A percentile compares a stretch with the other conserved stretches of the same genome.
Evolutionary conservation across 2,797 vertebrate species (phyloP).

Genomic region (Anniella stebbinsi): DNA sequence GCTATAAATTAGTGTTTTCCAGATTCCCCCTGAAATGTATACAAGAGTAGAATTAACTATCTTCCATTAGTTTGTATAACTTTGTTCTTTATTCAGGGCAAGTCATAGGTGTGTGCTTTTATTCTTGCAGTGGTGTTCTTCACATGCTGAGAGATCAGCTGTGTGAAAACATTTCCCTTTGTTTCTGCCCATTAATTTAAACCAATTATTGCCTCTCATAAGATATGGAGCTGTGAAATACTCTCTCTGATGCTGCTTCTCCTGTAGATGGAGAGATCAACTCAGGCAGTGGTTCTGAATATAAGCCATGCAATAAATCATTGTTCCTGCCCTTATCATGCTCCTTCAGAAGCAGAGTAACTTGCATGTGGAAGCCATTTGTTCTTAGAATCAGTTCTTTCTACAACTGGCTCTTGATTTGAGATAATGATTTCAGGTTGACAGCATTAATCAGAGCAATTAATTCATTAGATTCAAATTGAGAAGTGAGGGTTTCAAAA

Average conservation of each 20-base stretch:
- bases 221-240: background rate
- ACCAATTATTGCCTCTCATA: background rate
- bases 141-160: background rate
- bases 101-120: background rate
- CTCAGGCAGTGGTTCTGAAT: background rate
- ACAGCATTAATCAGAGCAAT: background rate
- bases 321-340: background rate
- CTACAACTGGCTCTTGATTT: background rate
- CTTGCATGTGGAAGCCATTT: background rate
- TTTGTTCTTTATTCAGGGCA: background rate
- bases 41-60: background rate
- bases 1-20: background rate
- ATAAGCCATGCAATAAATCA: background rate
- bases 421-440: background rate
- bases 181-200: background rate
- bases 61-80: background rate
- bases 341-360: background rate
- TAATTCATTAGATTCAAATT: background rate
- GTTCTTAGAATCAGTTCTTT: background rate
- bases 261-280: background rate
- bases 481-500: background rate
- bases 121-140: background rate
- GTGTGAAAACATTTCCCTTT: background rate
- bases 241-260: background rate
- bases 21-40: background rate